Evolutionary conservation across 2,797 vertebrate genomes (phyloP).

Genomic region (Cercopithecus diana): DNA sequence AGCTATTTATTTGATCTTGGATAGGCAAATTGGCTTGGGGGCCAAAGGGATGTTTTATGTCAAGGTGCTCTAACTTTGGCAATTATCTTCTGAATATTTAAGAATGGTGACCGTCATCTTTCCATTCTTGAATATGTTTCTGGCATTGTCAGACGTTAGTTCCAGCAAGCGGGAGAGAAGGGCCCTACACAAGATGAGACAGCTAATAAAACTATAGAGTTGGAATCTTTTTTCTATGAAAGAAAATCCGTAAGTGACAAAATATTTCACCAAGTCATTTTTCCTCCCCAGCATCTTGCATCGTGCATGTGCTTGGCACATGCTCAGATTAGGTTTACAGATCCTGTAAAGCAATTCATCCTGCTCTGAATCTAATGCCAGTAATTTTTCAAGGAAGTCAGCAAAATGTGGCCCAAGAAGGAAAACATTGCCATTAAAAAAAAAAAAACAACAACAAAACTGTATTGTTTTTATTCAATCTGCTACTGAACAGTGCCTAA

Average conservation of each 20-base stretch:
- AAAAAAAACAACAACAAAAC: too few species aligned
- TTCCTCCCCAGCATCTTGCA: constrained; percentile 64
- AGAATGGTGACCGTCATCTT: constrained; percentile 37
- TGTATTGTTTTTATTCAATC: constrained; percentile 80
- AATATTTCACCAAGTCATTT: constrained; percentile 69
- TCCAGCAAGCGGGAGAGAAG: constrained; percentile 41
- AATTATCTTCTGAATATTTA: constrained; percentile 74
- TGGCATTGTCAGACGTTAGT: constrained; percentile 33
- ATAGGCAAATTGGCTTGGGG: constrained; percentile 51
- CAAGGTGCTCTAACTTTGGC: constrained; percentile 57
- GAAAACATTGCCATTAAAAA: constrained; percentile 76
- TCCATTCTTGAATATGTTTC: constrained; percentile 67
- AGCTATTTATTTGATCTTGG: constrained; percentile 50
- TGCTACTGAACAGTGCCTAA: constrained; percentile 77
- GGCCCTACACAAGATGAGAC: constrained; percentile 36
- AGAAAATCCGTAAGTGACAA: constrained; percentile 77
- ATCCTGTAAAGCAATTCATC: constrained; percentile 84
- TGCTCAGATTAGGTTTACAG: constrained; percentile 85
- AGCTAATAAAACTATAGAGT: constrained; percentile 70
- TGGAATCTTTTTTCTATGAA: constrained; percentile 46
- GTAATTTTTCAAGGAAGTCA: constrained; percentile 86
- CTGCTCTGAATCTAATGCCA: constrained; percentile 82
- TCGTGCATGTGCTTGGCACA: constrained; percentile 74
- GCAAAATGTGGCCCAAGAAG: constrained; percentile 81
- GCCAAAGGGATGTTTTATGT: constrained; percentile 55